Base-by-base conservation (phyloP, 92 coral and sea anemone species). In the Isaurus tuberculatus region DNA sequence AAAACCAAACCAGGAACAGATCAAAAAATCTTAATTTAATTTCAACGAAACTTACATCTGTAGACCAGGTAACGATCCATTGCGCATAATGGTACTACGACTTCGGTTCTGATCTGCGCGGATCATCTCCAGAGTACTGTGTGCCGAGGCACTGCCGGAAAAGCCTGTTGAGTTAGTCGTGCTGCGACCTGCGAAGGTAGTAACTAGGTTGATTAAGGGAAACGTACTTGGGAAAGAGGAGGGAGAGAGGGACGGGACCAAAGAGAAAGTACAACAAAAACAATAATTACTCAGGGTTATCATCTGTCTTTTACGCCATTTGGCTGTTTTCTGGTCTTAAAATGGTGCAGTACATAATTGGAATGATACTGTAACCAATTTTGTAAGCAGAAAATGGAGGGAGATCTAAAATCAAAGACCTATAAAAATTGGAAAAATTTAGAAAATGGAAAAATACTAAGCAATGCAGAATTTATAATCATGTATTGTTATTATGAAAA, bases 81-180 rank as follows among this genome's bases (percentile, higher is more conserved):
- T 93, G 30, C 92, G 90, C 20, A 81, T 53, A 40, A 65, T 83
- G 0, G 83, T 85, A 31, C 89, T 85, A 63, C 91, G 85, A 80
- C 73, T 89, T 42, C 92, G 32, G 73, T 17, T 70, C 36, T 63
- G 57, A 65, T 89, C 86, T 11, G 84, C 2, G 34, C 73, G 84
- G 71, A 85, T 84, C 83, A 63, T 42, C 73, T 92, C 97, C 28
- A 92, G 90, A 22, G 97, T 91, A 44, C 86, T 91, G 25, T 90
- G 97, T 31, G 83, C 84, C 22, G 92, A 88, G 30, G 91, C 80
- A 10, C 79, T 86, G 15, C 92, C 93, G 10, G 85, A 29, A 26
- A 90, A 71, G 51, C 94, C 85, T 16, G 79, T 60, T 27, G 88
- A 90, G 1, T 86, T 75, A 8, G 72, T 83, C 26, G 53, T 28